Evolutionary conservation across 2,113 vertebrate species (phyloP), one percentile per base, ranked within the genome.

Genomic region (Myrmecobius fasciatus): DNA sequence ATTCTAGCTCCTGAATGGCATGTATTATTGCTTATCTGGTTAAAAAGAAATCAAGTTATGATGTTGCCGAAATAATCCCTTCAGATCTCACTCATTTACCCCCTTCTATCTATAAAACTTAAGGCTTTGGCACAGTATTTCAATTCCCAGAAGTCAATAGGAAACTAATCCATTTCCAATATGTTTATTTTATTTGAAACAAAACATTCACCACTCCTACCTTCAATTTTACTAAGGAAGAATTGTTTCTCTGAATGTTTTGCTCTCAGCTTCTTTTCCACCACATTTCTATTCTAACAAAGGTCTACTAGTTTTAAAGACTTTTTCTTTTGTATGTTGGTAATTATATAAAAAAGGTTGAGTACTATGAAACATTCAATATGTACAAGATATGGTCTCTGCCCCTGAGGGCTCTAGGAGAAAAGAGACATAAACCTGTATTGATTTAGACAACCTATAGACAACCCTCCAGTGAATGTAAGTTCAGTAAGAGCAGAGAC

Each of bases 81-180:
- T 20, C 67, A 83, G 67, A 43, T 83, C 7, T 94, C 60, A 95
- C 51, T 46, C 53, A 89, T 54, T 95, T 93, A 6, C 7, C 36
- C 56, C 22, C 1, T 7, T 9, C 0, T 48, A 0, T 51, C 47
- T 93, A 92, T 88, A 95, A 94, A 91, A 92, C 3, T 0, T 31
- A 97, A 94, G n/a, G 11, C 48, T 28, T n/a, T 91, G 46, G 25
- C 8, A 53, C 20, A 83, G 89, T 92, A 91, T 9, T 94, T 95
- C 93, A 95, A 95, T 25, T 48, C 92, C 89, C 67, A 53, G 9
- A 95, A 96, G 5, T 52, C 53, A 96, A 53, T 52, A 95, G 91
- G 22, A 95, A 97, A 96, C 46, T 14, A 97, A 94, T n/a, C 17
- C 6, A 93, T 94, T 92, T 89, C 26, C 2, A 96, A 10, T 93